Conservation (phyloP, 2,888 invertebrate genomes). For the Philonicus albiceps region DNA sequence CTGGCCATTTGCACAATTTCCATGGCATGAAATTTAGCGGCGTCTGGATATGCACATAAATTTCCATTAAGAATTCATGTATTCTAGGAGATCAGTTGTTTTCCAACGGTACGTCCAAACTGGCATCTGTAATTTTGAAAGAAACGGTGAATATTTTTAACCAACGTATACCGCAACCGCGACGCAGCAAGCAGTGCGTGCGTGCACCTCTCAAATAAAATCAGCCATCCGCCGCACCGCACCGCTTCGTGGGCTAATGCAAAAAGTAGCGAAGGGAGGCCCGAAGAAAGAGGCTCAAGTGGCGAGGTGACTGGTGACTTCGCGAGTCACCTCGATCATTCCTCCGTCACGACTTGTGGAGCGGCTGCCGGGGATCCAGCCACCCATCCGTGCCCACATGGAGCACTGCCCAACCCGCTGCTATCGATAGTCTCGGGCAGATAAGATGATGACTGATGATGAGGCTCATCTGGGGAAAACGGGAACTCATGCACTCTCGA, state of each 20-base stretch:
- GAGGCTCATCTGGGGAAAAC: background rate
- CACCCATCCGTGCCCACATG: background rate
- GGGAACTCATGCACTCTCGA: background rate
- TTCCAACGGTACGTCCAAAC: slow-evolving; percentile 12
- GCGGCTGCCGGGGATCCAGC: background rate
- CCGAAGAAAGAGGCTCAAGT: background rate
- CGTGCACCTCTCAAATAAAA: background rate
- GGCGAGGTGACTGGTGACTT: background rate
- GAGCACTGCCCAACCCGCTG: background rate
- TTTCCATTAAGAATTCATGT: slow-evolving; percentile 19
- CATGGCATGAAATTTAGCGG: background rate
- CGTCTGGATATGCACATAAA: slow-evolving; percentile 22
- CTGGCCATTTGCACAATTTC: background rate
- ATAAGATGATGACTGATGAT: background rate
- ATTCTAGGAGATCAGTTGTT: slow-evolving; percentile 11
- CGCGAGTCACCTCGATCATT: background rate
- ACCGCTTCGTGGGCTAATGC: too few species aligned
- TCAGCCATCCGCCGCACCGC: background rate
- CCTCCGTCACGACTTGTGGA: background rate
- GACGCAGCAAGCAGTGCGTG: background rate
- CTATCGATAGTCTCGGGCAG: background rate
- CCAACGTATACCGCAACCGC: background rate
- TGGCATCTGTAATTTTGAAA: background rate
- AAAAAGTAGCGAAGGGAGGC: background rate
- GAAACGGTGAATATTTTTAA: slow-evolving; percentile 2